A percentile compares a stretch with the other conserved stretches of the same genome.
Evolutionary conservation across 92 coral and sea anemone species (phyloP).

Genomic region (Parazoanthus atlanticus): DNA sequence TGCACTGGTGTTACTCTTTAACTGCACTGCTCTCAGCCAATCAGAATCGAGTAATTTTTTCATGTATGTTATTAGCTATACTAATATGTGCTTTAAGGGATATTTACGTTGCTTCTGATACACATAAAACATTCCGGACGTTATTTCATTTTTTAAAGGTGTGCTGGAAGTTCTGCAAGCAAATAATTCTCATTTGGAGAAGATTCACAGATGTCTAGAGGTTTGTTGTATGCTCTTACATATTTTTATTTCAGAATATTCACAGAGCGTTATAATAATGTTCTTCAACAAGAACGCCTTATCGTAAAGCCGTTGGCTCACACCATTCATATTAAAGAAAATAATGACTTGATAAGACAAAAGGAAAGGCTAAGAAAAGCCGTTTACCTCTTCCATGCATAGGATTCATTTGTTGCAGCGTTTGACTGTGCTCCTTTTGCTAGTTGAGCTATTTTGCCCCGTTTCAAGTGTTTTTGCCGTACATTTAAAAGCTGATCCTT

Average conservation of each 20-base stretch:
- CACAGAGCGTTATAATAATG: not conserved
- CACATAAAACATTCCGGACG: not conserved
- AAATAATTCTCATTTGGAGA: slow-evolving; percentile 92
- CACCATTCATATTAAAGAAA: too few relatives aligned
- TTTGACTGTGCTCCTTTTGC: too few relatives aligned
- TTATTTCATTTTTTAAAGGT: slow-evolving; percentile 54
- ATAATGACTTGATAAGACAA: too few relatives aligned
- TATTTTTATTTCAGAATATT: not conserved
- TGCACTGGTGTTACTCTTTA: too few relatives aligned
- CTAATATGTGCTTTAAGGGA: not conserved
- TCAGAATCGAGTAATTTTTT: too few relatives aligned
- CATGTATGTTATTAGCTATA: not conserved
- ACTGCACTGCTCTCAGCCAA: too few relatives aligned
- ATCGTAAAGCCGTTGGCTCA: too few relatives aligned
- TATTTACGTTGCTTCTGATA: not conserved
- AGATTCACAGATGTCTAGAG: slow-evolving; percentile 97
- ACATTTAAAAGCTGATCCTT: not conserved
- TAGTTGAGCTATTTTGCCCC: not conserved
- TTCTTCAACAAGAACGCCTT: not conserved
- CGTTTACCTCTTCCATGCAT: too few relatives aligned
- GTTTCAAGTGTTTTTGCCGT: not conserved
- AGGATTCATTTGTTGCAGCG: not conserved
- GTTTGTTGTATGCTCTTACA: slow-evolving; percentile 37
- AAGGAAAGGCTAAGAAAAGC: too few relatives aligned
- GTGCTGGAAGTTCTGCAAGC: slow-evolving; percentile 93